Conservation (phyloP, 2,888 invertebrate genomes). For the Cephus pulcher region DNA sequence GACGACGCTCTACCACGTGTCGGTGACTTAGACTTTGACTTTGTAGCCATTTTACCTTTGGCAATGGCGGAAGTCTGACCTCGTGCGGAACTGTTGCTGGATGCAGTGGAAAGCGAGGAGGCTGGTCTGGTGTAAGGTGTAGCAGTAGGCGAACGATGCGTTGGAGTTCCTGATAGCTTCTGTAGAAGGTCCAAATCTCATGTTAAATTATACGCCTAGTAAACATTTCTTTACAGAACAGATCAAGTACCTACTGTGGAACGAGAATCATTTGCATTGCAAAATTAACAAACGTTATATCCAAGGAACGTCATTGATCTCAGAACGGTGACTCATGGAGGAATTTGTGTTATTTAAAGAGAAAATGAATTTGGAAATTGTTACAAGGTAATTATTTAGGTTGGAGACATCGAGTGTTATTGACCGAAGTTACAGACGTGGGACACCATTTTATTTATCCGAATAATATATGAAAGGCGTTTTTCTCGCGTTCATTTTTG, state of each 20-base stretch:
- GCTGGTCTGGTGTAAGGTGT: conserved; percentile 33
- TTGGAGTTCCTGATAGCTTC: background rate
- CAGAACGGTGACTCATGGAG: background rate
- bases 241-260: background rate
- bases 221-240: background rate
- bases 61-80: conserved; percentile 30
- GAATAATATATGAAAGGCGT: background rate
- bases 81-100: conserved; percentile 41
- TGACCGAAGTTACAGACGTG: background rate
- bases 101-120: conserved; percentile 45
- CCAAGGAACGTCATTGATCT: background rate
- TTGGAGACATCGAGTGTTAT: background rate
- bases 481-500: background rate
- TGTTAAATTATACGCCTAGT: background rate
- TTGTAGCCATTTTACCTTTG: conserved; percentile 44
- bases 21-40: conserved; percentile 35
- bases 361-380: background rate
- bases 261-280: background rate
- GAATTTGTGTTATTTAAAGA: background rate
- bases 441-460: conserved; percentile 3
- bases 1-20: conserved; percentile 16
- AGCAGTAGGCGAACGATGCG: conserved; percentile 31
- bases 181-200: conserved; percentile 12
- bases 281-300: background rate
- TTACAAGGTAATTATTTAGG: background rate